Evolutionary conservation across 2,888 invertebrate genomes (phyloP), one percentile per base, ranked within the genome.

Genomic region (Hypercompe scribonia): DNA sequence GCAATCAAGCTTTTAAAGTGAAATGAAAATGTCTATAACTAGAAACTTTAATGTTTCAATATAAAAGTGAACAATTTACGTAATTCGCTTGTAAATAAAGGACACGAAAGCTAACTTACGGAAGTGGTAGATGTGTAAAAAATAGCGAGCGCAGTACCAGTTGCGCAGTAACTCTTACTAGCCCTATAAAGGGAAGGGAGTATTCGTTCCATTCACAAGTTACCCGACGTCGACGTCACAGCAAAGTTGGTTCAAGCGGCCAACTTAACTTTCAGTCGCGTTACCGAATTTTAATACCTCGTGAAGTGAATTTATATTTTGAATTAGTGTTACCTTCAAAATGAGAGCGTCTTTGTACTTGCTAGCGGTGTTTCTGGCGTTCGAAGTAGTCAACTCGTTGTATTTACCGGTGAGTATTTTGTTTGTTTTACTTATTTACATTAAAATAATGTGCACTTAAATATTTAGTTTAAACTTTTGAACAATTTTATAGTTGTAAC

Each of bases 181-280:
- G 85, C 88, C 90, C 87, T 95, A 95, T 95, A 95, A 94, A 94
- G 92, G 90, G 90, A 89, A 86, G 89, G 88, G 85, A 85, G 86
- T 86, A 86, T 86, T 84, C 89, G 89, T 85, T 89, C 91, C 93
- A 94, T 95, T 94, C 95, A 94, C 90, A 92, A 93, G 90, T 91
- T 87, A 85, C 84, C 84, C 89, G 88, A 86, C 90, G 88, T 80
- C 90, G 87, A 87, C 90, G 90, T 88, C 88, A 89, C 89, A 75
- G 84, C 80, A 84, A 75, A 87, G 85, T 87, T 88, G 85, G 83
- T 74, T 77, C 81, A 74, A 76, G 65, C 75, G 77, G 74, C 79
- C 73, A 82, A 79, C 78, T 78, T 81, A 92, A 93, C 88, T 92
- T 90, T 87, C 81, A 82, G 82, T 86, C 81, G 76, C 81, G 82